Evolutionary conservation across 2,113 vertebrate species (phyloP).

Genomic region (Rattus rattus): DNA sequence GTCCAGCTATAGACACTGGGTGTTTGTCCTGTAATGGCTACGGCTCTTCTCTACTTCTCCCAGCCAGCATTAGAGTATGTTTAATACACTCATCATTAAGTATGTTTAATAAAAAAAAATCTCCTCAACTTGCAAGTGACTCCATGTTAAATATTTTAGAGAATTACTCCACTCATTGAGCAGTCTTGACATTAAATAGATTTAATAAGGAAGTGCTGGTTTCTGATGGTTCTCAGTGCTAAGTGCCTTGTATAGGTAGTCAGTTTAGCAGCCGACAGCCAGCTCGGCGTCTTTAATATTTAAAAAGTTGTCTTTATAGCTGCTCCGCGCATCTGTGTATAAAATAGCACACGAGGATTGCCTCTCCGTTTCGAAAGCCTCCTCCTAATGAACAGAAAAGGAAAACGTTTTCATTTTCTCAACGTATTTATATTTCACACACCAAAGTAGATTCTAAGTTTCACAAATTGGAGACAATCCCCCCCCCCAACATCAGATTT

Average conservation of each 20-base stretch:
- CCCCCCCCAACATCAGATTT: neutral
- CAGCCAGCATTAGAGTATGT: constrained; percentile 72
- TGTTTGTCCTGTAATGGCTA: constrained; percentile 57
- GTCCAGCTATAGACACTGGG: constrained; percentile 79
- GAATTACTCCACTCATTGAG: constrained; percentile 82
- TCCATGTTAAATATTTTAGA: constrained; percentile 84
- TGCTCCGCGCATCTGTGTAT: constrained; percentile 63
- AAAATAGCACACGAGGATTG: constrained; percentile 57
- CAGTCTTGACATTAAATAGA: constrained; percentile 83
- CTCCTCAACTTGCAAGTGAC: constrained; percentile 73
- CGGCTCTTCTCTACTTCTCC: constrained; percentile 65
- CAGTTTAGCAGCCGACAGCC: constrained; percentile 72
- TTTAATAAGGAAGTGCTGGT: constrained; percentile 83
- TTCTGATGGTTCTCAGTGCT: constrained; percentile 72
- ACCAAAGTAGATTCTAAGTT: constrained; percentile 57
- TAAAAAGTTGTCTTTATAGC: constrained; percentile 75
- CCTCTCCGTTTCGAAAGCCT: constrained; percentile 67
- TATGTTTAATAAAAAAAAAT: constrained; percentile 85
- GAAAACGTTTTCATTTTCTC: constrained; percentile 72
- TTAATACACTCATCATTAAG: constrained; percentile 85
- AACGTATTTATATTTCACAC: constrained; percentile 70
- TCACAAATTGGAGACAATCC: constrained; percentile 39
- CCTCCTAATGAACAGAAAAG: constrained; percentile 70
- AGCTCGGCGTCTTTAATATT: constrained; percentile 76
- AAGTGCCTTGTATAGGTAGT: constrained; percentile 81